A percentile compares a stretch with the other conserved stretches of the same genome.
phyloP scores from a whole-genome alignment of 23 tunicate species.

The Halocynthia roretzi region DNA sequence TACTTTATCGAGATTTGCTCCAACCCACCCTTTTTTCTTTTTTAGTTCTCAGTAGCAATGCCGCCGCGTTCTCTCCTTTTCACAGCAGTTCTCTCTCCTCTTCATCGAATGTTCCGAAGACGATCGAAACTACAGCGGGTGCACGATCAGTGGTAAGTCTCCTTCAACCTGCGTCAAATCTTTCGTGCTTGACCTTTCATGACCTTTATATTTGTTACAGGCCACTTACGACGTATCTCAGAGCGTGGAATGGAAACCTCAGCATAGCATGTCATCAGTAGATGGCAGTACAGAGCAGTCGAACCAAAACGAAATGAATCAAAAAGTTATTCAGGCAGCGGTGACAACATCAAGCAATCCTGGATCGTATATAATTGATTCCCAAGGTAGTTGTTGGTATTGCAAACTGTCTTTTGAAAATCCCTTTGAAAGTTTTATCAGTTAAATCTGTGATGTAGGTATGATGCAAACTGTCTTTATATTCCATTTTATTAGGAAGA shows the following conservation, averaged over 20 bases:
- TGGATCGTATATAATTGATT: neutral
- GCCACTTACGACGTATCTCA: neutral
- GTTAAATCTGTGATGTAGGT: too few species aligned
- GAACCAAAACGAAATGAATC: neutral
- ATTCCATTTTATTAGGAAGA: too few species aligned
- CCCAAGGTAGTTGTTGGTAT: conserved; percentile 4
- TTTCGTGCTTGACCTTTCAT: neutral
- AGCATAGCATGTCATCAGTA: neutral
- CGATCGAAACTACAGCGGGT: neutral
- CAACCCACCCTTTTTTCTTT: neutral
- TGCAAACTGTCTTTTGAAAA: too few species aligned
- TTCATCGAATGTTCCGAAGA: neutral
- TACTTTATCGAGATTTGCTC: too few species aligned
- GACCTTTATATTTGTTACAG: neutral
- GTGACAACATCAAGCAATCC: neutral
- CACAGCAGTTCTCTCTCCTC: neutral
- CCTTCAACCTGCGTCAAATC: neutral
- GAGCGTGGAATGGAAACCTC: conserved; percentile 11
- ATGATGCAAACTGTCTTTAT: too few species aligned
- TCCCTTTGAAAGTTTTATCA: too few species aligned
- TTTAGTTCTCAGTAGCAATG: conserved; percentile 8
- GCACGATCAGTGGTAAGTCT: neutral
- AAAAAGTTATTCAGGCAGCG: neutral
- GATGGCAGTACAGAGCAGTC: conserved; percentile 13
- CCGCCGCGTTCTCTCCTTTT: conserved; percentile 16